These are phyloP conservation scores for Auanema freiburgensis DNA, from an alignment of 2,888 invertebrate genomes.

Conservation along the genomic window DNA sequence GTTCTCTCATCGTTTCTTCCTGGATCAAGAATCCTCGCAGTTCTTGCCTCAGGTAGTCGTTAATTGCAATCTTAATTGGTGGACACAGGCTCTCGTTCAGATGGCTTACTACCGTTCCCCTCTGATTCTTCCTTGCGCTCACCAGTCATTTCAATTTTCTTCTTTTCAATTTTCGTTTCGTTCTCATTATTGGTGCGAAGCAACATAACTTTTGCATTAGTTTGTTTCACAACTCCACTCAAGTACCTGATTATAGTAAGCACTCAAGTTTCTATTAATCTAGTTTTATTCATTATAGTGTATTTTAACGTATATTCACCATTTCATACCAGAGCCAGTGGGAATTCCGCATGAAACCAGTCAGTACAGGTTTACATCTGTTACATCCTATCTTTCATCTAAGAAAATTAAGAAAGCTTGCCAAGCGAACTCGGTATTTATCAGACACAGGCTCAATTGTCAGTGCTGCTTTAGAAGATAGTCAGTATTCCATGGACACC, in stretches of 20 bases:
- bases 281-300: conserved; percentile 22
- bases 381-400: not conserved
- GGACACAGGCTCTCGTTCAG: conserved; percentile 15
- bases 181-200: conserved; percentile 20
- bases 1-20: conserved; percentile 38
- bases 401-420: not conserved
- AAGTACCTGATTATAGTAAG: not conserved
- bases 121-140: conserved; percentile 29
- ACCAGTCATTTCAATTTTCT: conserved; percentile 28
- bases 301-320: conserved; percentile 37
- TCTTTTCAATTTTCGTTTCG: conserved; percentile 29
- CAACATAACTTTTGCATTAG: conserved; percentile 8
- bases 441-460: not conserved
- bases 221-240: conserved; percentile 3
- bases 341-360: conserved; percentile 43
- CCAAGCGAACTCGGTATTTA: not conserved
- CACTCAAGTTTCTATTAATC: not conserved
- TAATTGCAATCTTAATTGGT: not conserved
- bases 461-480: conserved; percentile 22
- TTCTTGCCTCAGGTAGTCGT: conserved; percentile 26
- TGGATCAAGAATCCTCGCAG: conserved; percentile 34
- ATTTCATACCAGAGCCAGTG: conserved; percentile 35
- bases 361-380: conserved; percentile 27
- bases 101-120: conserved; percentile 34
- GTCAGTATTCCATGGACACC: conserved; percentile 33